Evolutionary conservation across 2,797 vertebrate species (phyloP), one percentile per base, ranked within the genome.

Genomic region (Rhincodon typus): DNA sequence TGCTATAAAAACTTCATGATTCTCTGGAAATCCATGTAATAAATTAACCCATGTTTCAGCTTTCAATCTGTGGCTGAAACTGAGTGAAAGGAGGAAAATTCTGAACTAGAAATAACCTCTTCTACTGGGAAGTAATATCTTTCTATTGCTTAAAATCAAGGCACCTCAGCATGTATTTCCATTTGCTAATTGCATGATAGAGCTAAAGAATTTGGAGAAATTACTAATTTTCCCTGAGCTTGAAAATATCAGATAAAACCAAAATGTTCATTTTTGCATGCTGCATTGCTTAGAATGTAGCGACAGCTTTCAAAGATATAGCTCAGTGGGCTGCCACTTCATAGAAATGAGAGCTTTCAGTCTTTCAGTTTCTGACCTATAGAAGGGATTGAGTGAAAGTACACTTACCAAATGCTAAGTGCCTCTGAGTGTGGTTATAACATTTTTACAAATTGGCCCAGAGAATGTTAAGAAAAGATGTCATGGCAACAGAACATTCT

Each of bases 401-500:
- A 66, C 53, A n/a, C 34, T 91, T 38, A 67, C 30, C 15, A 19
- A 10, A 30, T 30, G 53, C 12, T 62, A 62, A 62, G 53, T 62
- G 57, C 87, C 53, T 57, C 53, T 34, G 13, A 90, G 34, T 93
- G 19, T 1, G 57, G 19, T 67, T 93, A 38, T 67, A 66, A 91
- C n/a, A 66, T n/a, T 93, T 93, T 30, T 93, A 67, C 66, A 93
- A 62, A 93, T 93, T 93, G 30, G 53, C 88, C 30, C 19, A 34
- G 27, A 66, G 57, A 86, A 93, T 67, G 27, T 21, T 34, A 66
- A 93, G 87, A 34, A 67, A 66, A 93, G 88, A 62, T 67, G 30
- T 30, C 88, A 67, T 93, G 57, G 88, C 62, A 93, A 93, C 88
- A 62, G 30, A 93, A 93, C 34, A 66, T 21, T 93, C 23, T 53